Conservation (phyloP, 2,113 vertebrate species). For the Oryzias curvinotus region DNA sequence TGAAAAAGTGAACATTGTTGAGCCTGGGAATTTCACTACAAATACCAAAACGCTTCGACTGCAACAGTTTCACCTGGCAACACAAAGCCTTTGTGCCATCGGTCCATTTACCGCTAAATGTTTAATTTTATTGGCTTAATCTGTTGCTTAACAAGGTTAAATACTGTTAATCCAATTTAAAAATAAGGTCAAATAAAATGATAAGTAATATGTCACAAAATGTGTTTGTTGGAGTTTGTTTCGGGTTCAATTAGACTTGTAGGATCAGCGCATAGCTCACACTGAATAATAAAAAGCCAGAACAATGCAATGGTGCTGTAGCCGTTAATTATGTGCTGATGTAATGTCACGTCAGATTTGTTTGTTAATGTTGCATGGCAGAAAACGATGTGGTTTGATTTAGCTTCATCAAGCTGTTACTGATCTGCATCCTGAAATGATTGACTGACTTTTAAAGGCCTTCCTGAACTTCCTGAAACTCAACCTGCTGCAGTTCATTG, state of each 20-base stretch:
- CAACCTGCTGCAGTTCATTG: not conserved
- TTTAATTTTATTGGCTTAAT: conserved; percentile 34
- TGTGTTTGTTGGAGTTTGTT: conserved; percentile 9
- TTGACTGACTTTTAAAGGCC: not conserved
- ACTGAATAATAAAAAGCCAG: conserved; percentile 6
- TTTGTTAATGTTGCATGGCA: conserved; percentile 11
- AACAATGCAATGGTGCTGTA: not conserved
- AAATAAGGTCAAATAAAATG: conserved; percentile 39
- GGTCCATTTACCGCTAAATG: no score
- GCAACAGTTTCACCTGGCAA: no score
- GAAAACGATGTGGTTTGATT: conserved; percentile 4
- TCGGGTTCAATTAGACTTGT: not conserved
- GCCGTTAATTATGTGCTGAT: conserved; percentile 16
- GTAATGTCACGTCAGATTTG: conserved; percentile 3
- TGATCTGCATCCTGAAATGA: conserved; percentile 5
- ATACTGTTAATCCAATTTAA: conserved; percentile 41
- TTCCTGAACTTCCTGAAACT: not conserved
- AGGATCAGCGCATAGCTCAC: conserved; percentile 4
- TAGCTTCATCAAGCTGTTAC: conserved; percentile 6
- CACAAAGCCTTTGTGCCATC: no score
- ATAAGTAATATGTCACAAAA: conserved; percentile 12
- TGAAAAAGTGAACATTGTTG: no score
- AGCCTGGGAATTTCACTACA: no score
- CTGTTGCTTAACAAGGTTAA: conserved; percentile 48
- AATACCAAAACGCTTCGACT: no score